Evolutionary conservation across 1,140 invertebrate genomes (phyloP).

Genomic region (Camponotus vicinus): DNA sequence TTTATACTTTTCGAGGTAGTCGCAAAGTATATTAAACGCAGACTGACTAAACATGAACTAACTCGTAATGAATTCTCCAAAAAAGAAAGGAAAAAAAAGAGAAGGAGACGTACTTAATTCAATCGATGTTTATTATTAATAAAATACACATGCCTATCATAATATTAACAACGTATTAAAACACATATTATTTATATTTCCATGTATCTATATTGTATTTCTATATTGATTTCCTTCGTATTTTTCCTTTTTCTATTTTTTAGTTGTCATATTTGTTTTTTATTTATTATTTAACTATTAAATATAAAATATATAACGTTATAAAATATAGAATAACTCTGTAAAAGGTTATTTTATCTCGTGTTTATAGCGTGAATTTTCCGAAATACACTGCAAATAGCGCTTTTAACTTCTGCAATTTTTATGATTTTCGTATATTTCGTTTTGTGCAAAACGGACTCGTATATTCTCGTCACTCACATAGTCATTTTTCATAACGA

Average conservation of each 20-base stretch:
- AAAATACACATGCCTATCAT: neutral
- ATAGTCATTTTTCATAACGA: neutral
- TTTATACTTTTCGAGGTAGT: neutral
- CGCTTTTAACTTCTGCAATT: constrained; percentile 22
- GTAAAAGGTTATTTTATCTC: neutral
- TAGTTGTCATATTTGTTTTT: neutral
- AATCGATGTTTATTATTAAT: neutral
- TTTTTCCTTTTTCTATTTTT: neutral
- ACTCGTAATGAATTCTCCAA: neutral
- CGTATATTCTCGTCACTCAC: neutral
- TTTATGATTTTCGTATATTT: constrained; percentile 20
- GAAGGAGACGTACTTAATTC: neutral
- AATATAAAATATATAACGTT: neutral
- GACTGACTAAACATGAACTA: neutral
- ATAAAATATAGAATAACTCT: neutral
- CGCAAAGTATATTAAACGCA: neutral
- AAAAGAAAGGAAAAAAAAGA: neutral
- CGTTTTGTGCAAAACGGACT: neutral
- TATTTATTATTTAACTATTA: neutral
- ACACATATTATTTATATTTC: neutral
- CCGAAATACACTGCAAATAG: neutral
- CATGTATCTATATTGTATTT: neutral
- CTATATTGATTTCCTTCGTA: neutral
- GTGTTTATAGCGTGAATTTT: neutral
- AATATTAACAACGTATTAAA: too few species aligned